Evolutionary conservation across 2,888 invertebrate genomes (phyloP), one percentile per base, ranked within the genome.

Genomic region (Mythimna impura): DNA sequence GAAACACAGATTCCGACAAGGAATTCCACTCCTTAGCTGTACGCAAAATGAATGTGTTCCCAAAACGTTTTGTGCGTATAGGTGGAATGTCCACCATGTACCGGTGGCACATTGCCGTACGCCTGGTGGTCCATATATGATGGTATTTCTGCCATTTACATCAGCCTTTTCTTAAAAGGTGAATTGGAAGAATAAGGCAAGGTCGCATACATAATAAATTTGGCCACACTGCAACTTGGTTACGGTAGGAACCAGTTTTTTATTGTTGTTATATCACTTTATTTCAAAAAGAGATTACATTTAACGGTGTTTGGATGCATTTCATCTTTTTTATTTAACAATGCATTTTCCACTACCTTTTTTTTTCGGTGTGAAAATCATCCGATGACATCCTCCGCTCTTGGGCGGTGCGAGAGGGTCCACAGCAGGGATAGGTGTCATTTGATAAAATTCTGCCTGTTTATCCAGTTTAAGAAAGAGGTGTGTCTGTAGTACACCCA

Each of bases 191-290:
- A 71, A 12, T 74, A 47, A 43, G 22, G 8, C 54, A 63, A 72
- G 54, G 43, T 64, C 43, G 17, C 22, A 34, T 62, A 3, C 10
- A 30, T 20, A 50, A 34, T 74, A 47, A 47, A 40, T 58, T 50
- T 20, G 40, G 22, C 14, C 4, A 40, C 22, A 66, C n/a, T 72
- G 40, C 2, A 20, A 47, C 12, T 52, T 14, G 6, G 17, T 17
- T 60, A 36, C 22, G n/a, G 47, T 9, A 9, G 40, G 12, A 69
- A 70, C 70, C 54, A 20, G 70, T 69, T 73, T 71, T 50, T 47
- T 12, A 22, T 68, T n/a, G 5, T n/a, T 22, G 25, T 17, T 54
- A 14, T 34, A 6, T 55, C 14, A 52, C 50, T 52, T 52, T 52
- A n/a, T 52, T 52, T 52, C 50, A n/a, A 47, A 43, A 7, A 22